A percentile compares a stretch with the other conserved stretches of the same genome.
These are phyloP conservation scores for Hermaeophaga mercurialis DNA, from an alignment of 2,888 invertebrate species.

Conservation along the genomic window DNA sequence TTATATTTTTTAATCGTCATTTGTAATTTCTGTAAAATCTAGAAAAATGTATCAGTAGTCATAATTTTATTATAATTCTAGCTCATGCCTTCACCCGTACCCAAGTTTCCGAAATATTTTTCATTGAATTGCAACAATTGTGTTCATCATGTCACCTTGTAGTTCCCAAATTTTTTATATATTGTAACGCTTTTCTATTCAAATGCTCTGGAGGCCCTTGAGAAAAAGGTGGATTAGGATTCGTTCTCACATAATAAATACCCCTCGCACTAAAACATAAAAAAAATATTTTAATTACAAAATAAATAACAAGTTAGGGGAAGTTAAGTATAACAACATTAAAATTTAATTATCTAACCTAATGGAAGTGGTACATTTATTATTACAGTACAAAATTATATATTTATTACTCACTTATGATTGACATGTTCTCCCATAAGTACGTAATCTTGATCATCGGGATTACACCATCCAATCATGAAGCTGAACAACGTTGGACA, in stretches of 20 bases:
- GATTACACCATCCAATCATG: conserved; percentile 82
- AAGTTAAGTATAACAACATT: background rate
- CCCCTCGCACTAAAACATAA: conserved; percentile 71
- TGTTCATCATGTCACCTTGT: conserved; percentile 3
- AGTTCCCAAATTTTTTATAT: conserved; percentile 23
- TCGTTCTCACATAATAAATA: conserved; percentile 86
- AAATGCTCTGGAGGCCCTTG: conserved; percentile 61
- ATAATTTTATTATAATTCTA: background rate
- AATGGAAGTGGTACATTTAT: background rate
- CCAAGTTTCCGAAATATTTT: background rate
- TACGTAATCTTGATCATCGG: conserved; percentile 78
- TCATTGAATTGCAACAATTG: background rate
- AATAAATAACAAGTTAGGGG: background rate
- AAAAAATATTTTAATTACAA: conserved; percentile 9
- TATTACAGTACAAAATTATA: too few relatives aligned
- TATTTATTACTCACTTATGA: conserved; percentile 68
- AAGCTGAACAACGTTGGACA: conserved; percentile 83
- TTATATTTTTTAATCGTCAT: background rate
- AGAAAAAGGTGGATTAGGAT: conserved; percentile 83
- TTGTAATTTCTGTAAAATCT: too few relatives aligned
- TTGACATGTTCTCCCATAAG: conserved; percentile 86
- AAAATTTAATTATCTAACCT: background rate
- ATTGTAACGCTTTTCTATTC: conserved; percentile 35
- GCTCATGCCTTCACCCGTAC: too few relatives aligned
- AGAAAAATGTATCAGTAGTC: too few relatives aligned